Base-by-base conservation (phyloP, 2,888 invertebrate species). In the Cabera pusaria region DNA sequence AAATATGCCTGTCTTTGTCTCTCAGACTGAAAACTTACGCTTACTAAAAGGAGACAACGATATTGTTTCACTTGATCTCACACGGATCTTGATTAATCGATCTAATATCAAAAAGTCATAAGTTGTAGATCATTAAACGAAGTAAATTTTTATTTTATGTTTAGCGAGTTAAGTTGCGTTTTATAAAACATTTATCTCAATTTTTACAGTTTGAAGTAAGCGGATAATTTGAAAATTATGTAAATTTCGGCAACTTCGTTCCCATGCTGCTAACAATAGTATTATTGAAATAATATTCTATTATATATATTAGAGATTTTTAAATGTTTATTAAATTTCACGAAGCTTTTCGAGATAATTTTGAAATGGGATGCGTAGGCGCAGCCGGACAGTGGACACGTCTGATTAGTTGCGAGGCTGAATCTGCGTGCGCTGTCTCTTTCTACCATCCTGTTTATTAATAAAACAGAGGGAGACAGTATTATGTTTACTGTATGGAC, bases 331-430 rank as follows among this genome's bases (percentile, higher is more conserved):
- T 34, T 32, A 11, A 18, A 36, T 33, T 25, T 43, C 12, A 3
- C 6, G 11, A 35, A 52, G 29, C 21, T 44, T 52, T 39, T 37
- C 35, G 22, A 57, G 59, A 67, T 57, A 64, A 72, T 68, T 78
- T 75, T 47, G 60, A 63, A 50, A 44, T 53, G 45, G 53, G 81
- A 83, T 83, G 84, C 81, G 78, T 71, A 62, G 53, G 72, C 80
- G 78, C 70, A 63, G 49, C 64, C 64, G 79, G 86, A 83, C 78
- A 83, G 72, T 78, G 75, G 87, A 83, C 73, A 86, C 85, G 87
- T 74, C 64, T 85, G 69, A 87, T 87, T 86, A 84, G 85, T 59
- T 72, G 63, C 70, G 76, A 67, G 67, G 72, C 76, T 74, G 75
- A 77, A 75, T 76, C 76, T 71, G 62, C 36, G 64, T 55, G 47